Conservation (phyloP, 2,888 invertebrate species). For the Mythimna albipuncta region DNA sequence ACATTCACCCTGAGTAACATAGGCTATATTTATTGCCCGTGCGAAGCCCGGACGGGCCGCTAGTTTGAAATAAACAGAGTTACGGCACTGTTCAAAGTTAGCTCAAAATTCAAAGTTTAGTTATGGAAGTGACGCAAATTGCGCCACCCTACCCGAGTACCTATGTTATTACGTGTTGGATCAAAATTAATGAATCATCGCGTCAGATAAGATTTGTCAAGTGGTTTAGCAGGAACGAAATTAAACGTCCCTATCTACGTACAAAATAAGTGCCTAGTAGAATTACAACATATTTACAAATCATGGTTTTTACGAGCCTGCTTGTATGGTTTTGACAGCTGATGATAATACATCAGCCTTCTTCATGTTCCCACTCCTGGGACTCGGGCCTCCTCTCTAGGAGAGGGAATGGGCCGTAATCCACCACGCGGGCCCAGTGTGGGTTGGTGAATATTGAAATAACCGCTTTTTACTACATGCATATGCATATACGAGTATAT, state of each 20-base stretch:
- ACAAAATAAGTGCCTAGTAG: not conserved
- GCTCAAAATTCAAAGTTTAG: constrained; percentile 31
- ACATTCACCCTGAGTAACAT: no score
- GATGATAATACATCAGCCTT: no score
- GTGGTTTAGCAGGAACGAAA: constrained; percentile 28
- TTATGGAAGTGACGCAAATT: constrained; percentile 28
- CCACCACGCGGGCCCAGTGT: no score
- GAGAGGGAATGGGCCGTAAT: no score
- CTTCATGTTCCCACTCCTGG: no score
- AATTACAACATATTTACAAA: not conserved
- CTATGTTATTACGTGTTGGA: constrained; percentile 32
- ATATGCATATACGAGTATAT: no score
- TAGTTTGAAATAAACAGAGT: no score
- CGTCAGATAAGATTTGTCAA: constrained; percentile 36
- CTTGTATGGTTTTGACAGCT: not conserved
- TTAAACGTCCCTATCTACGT: constrained; percentile 13
- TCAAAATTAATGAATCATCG: constrained; percentile 47
- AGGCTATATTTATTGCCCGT: no score
- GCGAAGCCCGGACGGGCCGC: no score
- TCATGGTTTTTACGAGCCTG: not conserved
- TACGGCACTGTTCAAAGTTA: constrained; percentile 7
- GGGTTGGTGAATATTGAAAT: no score
- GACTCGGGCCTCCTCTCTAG: no score
- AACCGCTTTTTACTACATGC: no score
- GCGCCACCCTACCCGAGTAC: not conserved